phyloP scores from a whole-genome alignment of 2,797 vertebrate species.

The Taeniopygia guttata region DNA sequence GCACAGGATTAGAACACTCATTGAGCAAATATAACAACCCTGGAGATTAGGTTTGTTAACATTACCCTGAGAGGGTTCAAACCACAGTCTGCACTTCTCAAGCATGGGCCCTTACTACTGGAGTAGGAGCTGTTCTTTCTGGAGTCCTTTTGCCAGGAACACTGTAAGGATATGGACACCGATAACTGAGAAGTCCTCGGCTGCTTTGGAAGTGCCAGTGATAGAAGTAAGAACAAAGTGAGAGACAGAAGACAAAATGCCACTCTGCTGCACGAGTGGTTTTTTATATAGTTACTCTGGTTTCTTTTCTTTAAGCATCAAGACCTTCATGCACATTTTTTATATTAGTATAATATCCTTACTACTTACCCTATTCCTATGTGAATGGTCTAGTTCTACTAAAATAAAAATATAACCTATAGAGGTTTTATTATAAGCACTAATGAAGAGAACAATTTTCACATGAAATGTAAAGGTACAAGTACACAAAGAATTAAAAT shows the following conservation, averaged over 20 bases:
- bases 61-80: not conserved
- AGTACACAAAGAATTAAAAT: not conserved
- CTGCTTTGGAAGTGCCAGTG: not conserved
- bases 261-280: not conserved
- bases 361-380: not conserved
- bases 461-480: not conserved
- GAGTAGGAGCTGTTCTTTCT: not conserved
- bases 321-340: not conserved
- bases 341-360: not conserved
- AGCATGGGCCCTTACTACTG: not conserved
- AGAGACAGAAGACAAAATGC: not conserved
- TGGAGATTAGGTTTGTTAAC: not conserved
- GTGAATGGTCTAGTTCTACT: not conserved
- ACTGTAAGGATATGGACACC: rapidly evolving
- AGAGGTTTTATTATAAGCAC: not conserved
- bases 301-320: not conserved
- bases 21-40: not conserved
- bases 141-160: not conserved
- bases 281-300: not conserved
- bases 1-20: not conserved
- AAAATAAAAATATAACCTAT: not conserved
- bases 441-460: not conserved
- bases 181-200: not conserved
- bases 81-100: not conserved
- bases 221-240: not conserved